Conservation (phyloP, 1,140 invertebrate genomes). For the Monomorium pharaonis region DNA sequence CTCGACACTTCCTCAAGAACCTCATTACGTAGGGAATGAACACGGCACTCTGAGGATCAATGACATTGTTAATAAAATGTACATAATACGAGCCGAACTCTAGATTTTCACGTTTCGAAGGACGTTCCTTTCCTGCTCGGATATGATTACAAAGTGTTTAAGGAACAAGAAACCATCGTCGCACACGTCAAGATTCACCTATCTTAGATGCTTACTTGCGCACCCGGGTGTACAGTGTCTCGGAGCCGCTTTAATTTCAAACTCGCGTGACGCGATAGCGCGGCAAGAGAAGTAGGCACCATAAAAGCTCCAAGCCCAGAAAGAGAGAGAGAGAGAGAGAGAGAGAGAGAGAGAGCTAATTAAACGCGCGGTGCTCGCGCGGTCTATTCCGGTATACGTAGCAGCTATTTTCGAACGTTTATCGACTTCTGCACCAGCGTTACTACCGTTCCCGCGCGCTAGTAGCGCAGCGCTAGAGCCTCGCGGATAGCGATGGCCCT, state of each 20-base stretch:
- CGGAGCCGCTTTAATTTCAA: not conserved
- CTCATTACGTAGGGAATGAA: not conserved
- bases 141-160: not conserved
- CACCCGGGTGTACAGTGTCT: not conserved
- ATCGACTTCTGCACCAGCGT: constrained; percentile 62
- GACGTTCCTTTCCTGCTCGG: not conserved
- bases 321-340: constrained; percentile 55
- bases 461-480: constrained; percentile 24
- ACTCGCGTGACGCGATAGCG: not conserved
- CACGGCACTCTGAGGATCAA: not conserved
- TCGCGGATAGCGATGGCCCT: constrained; percentile 7
- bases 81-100: not conserved
- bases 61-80: constrained; percentile 12
- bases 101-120: not conserved
- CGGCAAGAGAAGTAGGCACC: not conserved
- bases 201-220: not conserved
- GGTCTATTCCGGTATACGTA: constrained; percentile 52
- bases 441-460: constrained; percentile 37
- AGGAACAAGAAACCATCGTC: not conserved
- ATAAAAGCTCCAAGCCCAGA: constrained; percentile 37
- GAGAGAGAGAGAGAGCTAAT: constrained; percentile 63
- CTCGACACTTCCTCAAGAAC: not conserved
- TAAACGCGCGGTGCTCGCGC: constrained; percentile 54
- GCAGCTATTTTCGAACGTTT: constrained; percentile 69
- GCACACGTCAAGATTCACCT: not conserved